Evolutionary conservation across 2,888 invertebrate species (phyloP), one percentile per base, ranked within the genome.

Genomic region (Drosophila sordidula): DNA sequence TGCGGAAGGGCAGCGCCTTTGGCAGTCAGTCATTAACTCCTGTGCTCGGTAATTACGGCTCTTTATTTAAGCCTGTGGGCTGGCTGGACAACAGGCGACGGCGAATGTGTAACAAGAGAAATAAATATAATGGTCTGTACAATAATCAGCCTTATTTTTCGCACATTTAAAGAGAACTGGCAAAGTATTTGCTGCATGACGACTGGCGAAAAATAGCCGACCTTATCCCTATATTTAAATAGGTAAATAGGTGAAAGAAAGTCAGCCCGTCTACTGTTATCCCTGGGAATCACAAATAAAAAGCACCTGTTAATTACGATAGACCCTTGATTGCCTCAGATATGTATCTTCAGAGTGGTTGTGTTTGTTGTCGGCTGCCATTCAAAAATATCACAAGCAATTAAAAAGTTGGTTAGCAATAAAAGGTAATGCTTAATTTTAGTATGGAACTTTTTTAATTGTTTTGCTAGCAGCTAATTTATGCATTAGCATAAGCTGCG

Each of bases 401-500:
- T 81, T 81, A 81, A 70, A 81, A 84, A 73, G 66, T 73, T 75
- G 41, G 18, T n/a, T 38, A 12, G 52, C 75, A 67, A 75, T 80
- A 61, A 78, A 75, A 80, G 62, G 64, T 64, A 70, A 78, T 78
- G 72, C 65, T 41, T 59, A 65, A 70, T 70, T 76, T 80, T 47
- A 82, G 78, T 65, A 66, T 64, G 46, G 12, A 80, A 82, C 73
- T 78, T 82, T 79, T 76, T 50, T 80, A 74, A 82, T 81, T 81
- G 73, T 67, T 78, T 44, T 38, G 49, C 57, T 57, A 41, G 45
- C 36, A 67, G 70, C 70, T 78, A 82, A 82, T 82, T 82, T 81
- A 82, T 81, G 83, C 69, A 67, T 65, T 62, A 70, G 52, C 59
- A 59, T 64, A 67, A 65, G 46, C 61, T 61, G 51, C 47, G 18